Conservation (phyloP, 2,888 invertebrate species). For the Steinernema carpocapsae region DNA sequence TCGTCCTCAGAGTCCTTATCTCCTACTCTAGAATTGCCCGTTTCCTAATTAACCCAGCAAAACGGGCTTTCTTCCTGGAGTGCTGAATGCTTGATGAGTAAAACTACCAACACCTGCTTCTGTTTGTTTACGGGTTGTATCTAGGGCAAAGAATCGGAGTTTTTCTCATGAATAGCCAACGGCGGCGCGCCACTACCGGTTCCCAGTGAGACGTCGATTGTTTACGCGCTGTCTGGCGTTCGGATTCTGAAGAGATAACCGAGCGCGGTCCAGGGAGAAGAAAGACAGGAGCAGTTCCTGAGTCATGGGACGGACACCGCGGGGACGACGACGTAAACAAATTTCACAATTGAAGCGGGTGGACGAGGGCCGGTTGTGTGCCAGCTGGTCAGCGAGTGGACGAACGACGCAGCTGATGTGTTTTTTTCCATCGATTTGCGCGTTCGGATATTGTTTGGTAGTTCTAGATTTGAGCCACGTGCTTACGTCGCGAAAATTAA, state of each 20-base stretch:
- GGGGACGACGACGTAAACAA: slow-evolving; percentile 13
- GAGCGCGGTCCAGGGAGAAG: background rate
- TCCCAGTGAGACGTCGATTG: slow-evolving; percentile 7
- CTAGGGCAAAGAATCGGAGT: no score
- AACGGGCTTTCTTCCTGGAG: no score
- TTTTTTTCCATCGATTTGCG: background rate
- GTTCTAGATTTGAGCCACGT: no score
- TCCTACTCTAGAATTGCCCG: no score
- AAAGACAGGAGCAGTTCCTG: background rate
- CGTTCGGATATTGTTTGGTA: background rate
- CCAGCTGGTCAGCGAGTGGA: slow-evolving; percentile 27
- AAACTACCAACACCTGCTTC: no score
- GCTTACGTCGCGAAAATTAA: no score
- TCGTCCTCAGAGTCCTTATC: no score
- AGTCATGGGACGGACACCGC: slow-evolving; percentile 16
- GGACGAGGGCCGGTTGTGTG: background rate
- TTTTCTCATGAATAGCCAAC: background rate
- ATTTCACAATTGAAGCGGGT: background rate
- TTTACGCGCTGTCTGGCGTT: slow-evolving; percentile 18
- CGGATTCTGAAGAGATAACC: slow-evolving; percentile 11
- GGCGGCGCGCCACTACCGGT: background rate
- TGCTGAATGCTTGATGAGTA: no score
- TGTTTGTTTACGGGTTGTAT: no score
- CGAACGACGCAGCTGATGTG: background rate
- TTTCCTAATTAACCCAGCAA: no score